phyloP scores from a whole-genome alignment of 2,113 vertebrate species.

The Phocoena phocoena region DNA sequence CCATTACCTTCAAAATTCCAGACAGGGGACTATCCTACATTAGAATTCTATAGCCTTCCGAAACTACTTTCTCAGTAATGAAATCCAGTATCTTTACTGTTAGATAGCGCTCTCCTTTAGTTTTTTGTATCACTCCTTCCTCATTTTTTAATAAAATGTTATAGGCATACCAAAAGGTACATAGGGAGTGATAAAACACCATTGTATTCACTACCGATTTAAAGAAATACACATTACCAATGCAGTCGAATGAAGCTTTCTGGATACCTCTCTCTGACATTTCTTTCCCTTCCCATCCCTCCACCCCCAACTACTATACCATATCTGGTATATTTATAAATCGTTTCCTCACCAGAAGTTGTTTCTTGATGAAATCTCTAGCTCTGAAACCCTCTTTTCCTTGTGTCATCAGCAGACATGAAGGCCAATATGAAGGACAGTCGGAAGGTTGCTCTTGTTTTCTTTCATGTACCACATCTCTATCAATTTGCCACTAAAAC shows the following conservation, averaged over 20 bases:
- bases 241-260: not conserved
- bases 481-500: not conserved
- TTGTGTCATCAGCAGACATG: not conserved
- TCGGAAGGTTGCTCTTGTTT: not conserved
- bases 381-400: not conserved
- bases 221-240: constrained; percentile 1
- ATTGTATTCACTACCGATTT: not conserved
- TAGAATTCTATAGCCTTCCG: not conserved
- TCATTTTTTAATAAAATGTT: not conserved
- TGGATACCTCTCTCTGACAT: not conserved
- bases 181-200: not conserved
- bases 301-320: not conserved
- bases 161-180: not conserved
- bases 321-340: not conserved
- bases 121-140: not conserved
- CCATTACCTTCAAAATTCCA: not conserved
- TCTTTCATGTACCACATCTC: not conserved
- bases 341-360: constrained; percentile 11
- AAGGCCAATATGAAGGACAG: not conserved
- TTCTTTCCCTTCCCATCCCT: not conserved
- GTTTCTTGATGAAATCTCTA: not conserved
- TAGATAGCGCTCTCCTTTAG: not conserved
- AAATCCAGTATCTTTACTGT: not conserved
- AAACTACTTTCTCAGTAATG: not conserved
- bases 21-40: not conserved